Percentiles rank a stretch among this genome's conserved stretches.
These are phyloP conservation scores for Boulengeromyrus knoepffleri DNA, from an alignment of 2,113 vertebrate species.

Conservation along the genomic window DNA sequence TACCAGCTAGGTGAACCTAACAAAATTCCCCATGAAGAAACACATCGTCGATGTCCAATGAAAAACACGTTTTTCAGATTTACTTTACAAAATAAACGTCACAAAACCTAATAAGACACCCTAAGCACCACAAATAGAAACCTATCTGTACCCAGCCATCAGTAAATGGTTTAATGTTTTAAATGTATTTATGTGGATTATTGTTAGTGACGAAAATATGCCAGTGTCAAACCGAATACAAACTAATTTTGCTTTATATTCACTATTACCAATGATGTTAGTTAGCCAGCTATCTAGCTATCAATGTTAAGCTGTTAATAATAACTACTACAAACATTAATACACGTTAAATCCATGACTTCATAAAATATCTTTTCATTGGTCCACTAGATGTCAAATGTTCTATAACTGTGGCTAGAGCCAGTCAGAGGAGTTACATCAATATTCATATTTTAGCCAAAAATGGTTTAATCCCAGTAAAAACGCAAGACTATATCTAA, in stretches of 20 bases:
- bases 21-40: neutral
- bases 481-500: neutral
- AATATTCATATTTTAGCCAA: neutral
- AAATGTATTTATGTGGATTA: too few species aligned
- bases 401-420: neutral
- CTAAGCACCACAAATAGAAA: too few species aligned
- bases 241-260: neutral
- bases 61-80: neutral
- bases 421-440: neutral
- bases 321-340: neutral
- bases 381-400: neutral
- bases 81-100: neutral
- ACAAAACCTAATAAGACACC: neutral
- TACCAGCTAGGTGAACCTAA: neutral
- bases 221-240: neutral
- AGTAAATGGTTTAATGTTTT: neutral
- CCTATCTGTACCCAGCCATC: neutral
- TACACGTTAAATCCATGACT: neutral
- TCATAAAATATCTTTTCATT: neutral
- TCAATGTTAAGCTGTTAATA: neutral
- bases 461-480: neutral
- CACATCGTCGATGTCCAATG: neutral
- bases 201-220: too few species aligned
- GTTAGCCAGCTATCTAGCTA: neutral
- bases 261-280: neutral